Evolutionary conservation across 2,888 invertebrate species (phyloP).

Genomic region (Pachydiplax longipennis): DNA sequence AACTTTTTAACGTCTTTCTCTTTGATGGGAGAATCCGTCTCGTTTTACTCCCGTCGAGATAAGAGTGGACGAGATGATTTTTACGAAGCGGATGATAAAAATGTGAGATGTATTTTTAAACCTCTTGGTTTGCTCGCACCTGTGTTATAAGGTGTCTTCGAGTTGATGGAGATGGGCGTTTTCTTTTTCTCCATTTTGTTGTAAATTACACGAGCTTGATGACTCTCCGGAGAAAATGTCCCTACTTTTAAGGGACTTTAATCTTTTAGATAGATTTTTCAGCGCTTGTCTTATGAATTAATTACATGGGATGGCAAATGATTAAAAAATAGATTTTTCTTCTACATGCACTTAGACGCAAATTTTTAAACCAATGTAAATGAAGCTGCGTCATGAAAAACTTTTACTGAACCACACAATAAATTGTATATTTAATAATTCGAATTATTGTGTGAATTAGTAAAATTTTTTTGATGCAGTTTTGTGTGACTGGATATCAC

Average conservation of each 20-base stretch:
- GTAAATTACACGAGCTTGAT: neutral
- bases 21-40: neutral
- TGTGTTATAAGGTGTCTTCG: neutral
- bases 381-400: too few species aligned
- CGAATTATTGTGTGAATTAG: too few species aligned
- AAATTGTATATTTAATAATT: too few species aligned
- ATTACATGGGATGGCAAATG: too few species aligned
- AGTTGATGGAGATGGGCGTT: neutral
- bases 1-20: neutral
- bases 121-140: neutral
- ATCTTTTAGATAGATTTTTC: too few species aligned
- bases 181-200: neutral
- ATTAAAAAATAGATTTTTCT: too few species aligned
- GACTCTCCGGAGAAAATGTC: neutral
- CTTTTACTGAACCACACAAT: too few species aligned
- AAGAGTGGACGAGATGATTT: neutral
- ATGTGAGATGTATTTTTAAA: neutral
- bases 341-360: too few species aligned
- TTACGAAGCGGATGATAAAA: neutral
- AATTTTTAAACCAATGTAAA: too few species aligned
- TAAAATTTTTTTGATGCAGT: too few species aligned
- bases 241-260: neutral
- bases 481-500: too few species aligned
- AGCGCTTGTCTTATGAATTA: too few species aligned
- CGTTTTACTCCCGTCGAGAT: neutral